phyloP scores from a whole-genome alignment of 1,140 invertebrate genomes.

The Epicauta chinensis region DNA sequence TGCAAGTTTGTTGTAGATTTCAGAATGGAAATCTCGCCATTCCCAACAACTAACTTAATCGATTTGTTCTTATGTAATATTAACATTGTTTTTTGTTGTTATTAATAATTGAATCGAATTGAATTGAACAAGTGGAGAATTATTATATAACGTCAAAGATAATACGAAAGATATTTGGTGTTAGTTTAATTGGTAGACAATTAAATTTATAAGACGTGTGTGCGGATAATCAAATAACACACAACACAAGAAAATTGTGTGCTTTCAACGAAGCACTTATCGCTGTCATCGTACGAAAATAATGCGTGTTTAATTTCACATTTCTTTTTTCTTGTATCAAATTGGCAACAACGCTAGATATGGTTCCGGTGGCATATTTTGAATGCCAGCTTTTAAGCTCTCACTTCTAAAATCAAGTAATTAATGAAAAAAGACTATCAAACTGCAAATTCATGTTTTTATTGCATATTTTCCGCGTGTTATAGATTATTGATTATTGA shows the following conservation, averaged over 20 bases:
- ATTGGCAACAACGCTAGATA: slow-evolving; percentile 3
- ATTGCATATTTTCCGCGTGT: slow-evolving; percentile 1
- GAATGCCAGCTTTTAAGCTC: slow-evolving; percentile 14
- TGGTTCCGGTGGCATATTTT: slow-evolving; percentile 12
- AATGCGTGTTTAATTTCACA: slow-evolving; percentile 15
- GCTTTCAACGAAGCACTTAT: slow-evolving; percentile 16
- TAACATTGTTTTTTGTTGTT: too few species aligned
- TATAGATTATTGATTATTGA: slow-evolving; percentile 15
- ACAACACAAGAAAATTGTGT: slow-evolving; percentile 11
- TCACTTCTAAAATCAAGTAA: slow-evolving; percentile 10
- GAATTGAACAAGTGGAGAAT: too few species aligned
- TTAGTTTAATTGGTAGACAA: too few species aligned
- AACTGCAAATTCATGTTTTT: slow-evolving; percentile 5
- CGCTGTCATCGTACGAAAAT: slow-evolving; percentile 12
- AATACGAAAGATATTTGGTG: too few species aligned
- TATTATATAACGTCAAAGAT: too few species aligned
- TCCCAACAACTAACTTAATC: too few species aligned
- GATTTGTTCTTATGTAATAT: too few species aligned
- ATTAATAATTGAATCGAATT: too few species aligned
- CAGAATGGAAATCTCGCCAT: too few species aligned
- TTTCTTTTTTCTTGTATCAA: slow-evolving; percentile 11
- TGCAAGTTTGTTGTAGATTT: too few species aligned
- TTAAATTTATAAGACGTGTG: slow-evolving; percentile 7
- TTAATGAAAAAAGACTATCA: neutral
- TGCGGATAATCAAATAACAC: slow-evolving; percentile 14